Evolutionary conservation across 2,113 vertebrate genomes (phyloP), one percentile per base, ranked within the genome.

Genomic region (Alaudala cheleensis): DNA sequence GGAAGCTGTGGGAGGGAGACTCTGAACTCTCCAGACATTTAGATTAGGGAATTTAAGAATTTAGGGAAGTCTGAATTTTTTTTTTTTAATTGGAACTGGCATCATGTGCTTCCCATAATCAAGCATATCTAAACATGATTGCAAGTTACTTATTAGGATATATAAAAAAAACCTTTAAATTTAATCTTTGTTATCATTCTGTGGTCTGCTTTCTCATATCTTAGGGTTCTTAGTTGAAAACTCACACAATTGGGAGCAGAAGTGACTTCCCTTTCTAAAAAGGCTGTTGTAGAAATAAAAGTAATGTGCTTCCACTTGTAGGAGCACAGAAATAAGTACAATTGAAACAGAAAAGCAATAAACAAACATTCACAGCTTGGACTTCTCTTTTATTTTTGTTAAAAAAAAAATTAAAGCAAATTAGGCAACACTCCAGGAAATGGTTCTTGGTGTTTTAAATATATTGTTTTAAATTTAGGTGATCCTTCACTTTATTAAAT

Each of bases 381-480:
- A 40, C 39, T 89, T 69, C 51, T 65, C 53, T 77, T 90, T 87
- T 73, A 22, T 70, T 86, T 31, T 51, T 60, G 9, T 80, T 45
- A 9, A 51, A 51, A 37, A 60, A 60, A 77, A 25, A 21, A 44
- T 66, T 94, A 4, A 92, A 92, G 86, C 92, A 92, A 93, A 84
- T 64, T 81, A 66, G 91, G 95, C 80, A 92, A 18, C 28, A 10
- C 69, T 94, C 47, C 95, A 97, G 94, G 88, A 95, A 97, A 81
- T 74, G 56, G 50, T 95, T 92, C 86, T 72, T 53, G 39, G 62
- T 81, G 72, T 67, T 96, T 95, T 78, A 90, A 92, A 93, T 66
- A 79, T 65, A 67, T 87, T 93, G 88, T 88, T 96, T 96, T 95
- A 94, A 95, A 88, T 97, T 93, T 94, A 95, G 96, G 86, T 64